Evolutionary conservation across 2,797 vertebrate genomes (phyloP).

Genomic region (Crax fasciolata): DNA sequence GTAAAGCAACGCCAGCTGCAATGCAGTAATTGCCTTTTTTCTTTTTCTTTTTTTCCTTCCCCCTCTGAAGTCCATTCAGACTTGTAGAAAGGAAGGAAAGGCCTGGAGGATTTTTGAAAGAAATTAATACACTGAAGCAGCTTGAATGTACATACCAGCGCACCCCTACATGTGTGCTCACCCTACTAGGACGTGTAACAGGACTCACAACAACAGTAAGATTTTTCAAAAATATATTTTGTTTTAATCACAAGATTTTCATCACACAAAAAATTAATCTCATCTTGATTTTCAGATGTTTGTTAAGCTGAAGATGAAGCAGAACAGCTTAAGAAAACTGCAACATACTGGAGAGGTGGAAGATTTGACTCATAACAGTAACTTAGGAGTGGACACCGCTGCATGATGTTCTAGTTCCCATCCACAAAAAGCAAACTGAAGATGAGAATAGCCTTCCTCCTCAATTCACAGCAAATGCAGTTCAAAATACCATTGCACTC

Average conservation of each 20-base stretch:
- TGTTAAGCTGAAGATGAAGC: background rate
- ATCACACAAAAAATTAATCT: background rate
- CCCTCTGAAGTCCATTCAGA: background rate
- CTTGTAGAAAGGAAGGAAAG: background rate
- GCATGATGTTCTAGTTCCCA: background rate
- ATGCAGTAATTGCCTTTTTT: background rate
- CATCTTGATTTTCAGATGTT: background rate
- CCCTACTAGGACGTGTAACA: background rate
- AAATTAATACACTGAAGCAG: background rate
- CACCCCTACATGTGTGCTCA: accelerated
- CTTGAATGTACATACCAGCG: background rate
- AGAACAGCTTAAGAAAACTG: background rate
- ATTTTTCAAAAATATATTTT: too few relatives aligned
- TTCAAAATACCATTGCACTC: background rate
- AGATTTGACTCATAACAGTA: background rate
- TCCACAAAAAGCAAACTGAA: background rate
- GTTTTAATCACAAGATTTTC: background rate
- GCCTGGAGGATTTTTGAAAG: background rate
- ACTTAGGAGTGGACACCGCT: background rate
- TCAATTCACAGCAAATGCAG: background rate
- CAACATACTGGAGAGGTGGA: background rate
- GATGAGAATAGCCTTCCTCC: background rate
- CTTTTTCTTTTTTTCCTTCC: background rate
- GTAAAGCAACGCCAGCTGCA: background rate
- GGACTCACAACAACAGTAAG: background rate